Conservation (phyloP, 2,888 invertebrate species). For the Pristionchus mayeri region DNA sequence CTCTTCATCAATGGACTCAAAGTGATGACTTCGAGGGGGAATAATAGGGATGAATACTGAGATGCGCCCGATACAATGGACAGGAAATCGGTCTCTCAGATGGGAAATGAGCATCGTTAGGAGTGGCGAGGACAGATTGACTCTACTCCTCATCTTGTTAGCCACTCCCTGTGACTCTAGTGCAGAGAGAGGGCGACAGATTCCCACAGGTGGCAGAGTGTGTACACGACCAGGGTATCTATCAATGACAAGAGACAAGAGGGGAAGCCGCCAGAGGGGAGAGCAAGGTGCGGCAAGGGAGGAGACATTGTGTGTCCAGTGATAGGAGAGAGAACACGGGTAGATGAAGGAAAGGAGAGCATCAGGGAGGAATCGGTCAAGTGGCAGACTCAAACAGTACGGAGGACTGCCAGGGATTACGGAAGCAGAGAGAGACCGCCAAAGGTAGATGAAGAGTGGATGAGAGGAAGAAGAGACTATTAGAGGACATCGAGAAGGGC, state of each 20-base stretch:
- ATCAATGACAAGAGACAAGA: slow-evolving; percentile 21
- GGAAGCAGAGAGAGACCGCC: slow-evolving; percentile 20
- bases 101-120: slow-evolving; percentile 41
- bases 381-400: slow-evolving; percentile 26
- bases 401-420: background rate
- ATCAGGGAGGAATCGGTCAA: slow-evolving; percentile 18
- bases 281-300: background rate
- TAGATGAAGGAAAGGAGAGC: background rate
- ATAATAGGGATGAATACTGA: background rate
- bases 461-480: slow-evolving; percentile 21
- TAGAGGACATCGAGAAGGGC: slow-evolving; percentile 27
- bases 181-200: background rate
- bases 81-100: background rate
- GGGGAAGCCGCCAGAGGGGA: slow-evolving; percentile 17
- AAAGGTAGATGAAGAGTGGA: slow-evolving; percentile 15
- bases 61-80: slow-evolving; percentile 6
- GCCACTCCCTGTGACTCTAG: background rate
- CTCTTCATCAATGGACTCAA: too few relatives aligned
- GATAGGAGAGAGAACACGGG: slow-evolving; percentile 3
- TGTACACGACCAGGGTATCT: slow-evolving; percentile 29
- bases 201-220: slow-evolving; percentile 29
- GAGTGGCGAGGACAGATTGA: background rate
- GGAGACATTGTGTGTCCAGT: background rate
- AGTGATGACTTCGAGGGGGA: too few relatives aligned
- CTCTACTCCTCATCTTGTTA: slow-evolving; percentile 8